These are phyloP conservation scores for Ecliptopera silaceata DNA, from an alignment of 2,888 invertebrate genomes.

Conservation along the genomic window DNA sequence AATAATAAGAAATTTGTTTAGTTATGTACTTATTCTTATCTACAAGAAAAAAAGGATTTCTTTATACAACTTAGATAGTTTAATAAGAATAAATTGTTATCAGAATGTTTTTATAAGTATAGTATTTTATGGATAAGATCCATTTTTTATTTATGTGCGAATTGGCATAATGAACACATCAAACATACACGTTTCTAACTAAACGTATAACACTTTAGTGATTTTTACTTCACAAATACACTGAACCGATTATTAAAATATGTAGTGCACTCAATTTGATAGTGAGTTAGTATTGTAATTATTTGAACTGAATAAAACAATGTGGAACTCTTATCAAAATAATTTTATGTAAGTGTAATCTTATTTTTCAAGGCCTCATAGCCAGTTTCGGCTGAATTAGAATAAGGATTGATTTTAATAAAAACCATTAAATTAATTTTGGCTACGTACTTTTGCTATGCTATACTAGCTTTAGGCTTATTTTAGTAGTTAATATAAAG, in stretches of 20 bases:
- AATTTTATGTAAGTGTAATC: slow-evolving; percentile 14
- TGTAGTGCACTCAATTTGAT: slow-evolving; percentile 4
- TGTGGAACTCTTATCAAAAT: slow-evolving; percentile 8
- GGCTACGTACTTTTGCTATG: slow-evolving; percentile 19
- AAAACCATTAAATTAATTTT: background rate
- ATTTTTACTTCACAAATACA: background rate
- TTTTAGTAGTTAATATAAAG: slow-evolving; percentile 6
- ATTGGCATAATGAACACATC: background rate
- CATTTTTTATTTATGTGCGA: slow-evolving; percentile 1
- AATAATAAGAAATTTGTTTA: slow-evolving; percentile 4
- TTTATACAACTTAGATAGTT: slow-evolving; percentile 14
- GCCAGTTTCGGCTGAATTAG: slow-evolving; percentile 21
- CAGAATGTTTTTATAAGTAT: slow-evolving; percentile 3
- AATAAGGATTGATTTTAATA: slow-evolving; percentile 4
- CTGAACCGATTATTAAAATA: background rate
- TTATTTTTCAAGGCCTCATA: slow-evolving; percentile 14
- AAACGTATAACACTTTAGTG: background rate
- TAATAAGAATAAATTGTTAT: slow-evolving; percentile 6
- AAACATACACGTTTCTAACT: background rate
- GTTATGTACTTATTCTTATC: background rate
- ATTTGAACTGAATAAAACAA: background rate
- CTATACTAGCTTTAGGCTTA: slow-evolving; percentile 21
- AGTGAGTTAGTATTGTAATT: background rate
- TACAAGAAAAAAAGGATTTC: slow-evolving; percentile 2
- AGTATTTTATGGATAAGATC: slow-evolving; percentile 17